phyloP scores from a whole-genome alignment of 2,797 vertebrate genomes.

The Lutra lutra region DNA sequence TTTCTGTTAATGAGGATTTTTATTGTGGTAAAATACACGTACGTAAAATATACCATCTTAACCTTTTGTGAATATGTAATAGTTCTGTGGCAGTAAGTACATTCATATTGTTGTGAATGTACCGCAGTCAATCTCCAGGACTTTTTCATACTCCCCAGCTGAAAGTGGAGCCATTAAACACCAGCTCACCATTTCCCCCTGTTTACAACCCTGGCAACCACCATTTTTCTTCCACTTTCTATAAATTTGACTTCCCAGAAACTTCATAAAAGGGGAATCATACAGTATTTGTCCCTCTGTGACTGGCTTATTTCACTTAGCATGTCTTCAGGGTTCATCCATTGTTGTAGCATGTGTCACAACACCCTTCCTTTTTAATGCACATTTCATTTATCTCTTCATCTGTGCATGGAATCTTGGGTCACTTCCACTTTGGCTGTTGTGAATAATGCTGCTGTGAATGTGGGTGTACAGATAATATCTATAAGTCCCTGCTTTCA shows the following conservation, averaged over 20 bases:
- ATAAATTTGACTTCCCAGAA: constrained; percentile 25
- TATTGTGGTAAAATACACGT: neutral
- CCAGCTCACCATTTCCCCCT: neutral
- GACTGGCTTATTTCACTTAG: constrained; percentile 9
- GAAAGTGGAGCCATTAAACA: neutral
- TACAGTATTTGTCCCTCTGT: neutral
- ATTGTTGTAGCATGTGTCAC: neutral
- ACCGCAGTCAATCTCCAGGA: neutral
- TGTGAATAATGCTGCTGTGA: neutral
- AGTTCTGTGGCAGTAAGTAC: neutral
- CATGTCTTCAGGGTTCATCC: neutral
- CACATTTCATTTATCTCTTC: neutral
- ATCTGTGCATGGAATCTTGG: neutral
- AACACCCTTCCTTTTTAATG: neutral
- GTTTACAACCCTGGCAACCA: neutral
- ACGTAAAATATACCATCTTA: neutral
- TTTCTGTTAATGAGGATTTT: constrained; percentile 6
- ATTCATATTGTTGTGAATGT: neutral
- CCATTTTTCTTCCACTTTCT: neutral
- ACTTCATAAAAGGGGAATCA: neutral
- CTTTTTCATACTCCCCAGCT: neutral
- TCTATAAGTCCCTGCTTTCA: constrained; percentile 13
- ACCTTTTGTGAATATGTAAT: neutral
- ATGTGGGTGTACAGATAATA: neutral
- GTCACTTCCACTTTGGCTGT: neutral